A percentile compares a stretch with the other conserved stretches of the same genome.
phyloP scores from a whole-genome alignment of 1,140 invertebrate genomes.

The Thaumetopoea pityocampa region DNA sequence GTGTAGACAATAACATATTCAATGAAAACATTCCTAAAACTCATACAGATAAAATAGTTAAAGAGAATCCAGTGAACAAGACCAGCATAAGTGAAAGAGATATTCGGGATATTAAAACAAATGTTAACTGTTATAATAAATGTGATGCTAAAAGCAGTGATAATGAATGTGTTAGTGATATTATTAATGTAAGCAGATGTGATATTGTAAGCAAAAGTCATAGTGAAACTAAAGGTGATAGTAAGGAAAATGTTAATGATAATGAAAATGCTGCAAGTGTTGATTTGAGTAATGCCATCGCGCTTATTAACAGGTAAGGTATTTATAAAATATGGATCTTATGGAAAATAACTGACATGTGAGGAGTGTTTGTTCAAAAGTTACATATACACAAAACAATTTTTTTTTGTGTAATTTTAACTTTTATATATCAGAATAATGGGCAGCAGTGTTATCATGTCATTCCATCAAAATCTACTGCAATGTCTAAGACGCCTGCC shows the following conservation, averaged over 20 bases:
- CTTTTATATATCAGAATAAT: background rate
- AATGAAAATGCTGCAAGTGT: constrained; percentile 39
- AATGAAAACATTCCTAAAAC: too few relatives aligned
- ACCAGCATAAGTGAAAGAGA: too few relatives aligned
- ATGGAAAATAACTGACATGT: background rate
- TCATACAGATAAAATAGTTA: too few relatives aligned
- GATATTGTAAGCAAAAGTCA: background rate
- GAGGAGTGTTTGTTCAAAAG: background rate
- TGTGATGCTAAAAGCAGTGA: background rate
- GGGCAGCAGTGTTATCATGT: too few relatives aligned
- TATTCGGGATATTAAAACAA: too few relatives aligned
- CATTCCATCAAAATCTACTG: too few relatives aligned
- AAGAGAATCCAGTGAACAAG: too few relatives aligned
- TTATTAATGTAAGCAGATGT: too few relatives aligned
- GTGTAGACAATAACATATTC: too few relatives aligned
- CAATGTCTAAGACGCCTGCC: too few relatives aligned
- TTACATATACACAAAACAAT: too few relatives aligned
- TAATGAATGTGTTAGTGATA: too few relatives aligned
- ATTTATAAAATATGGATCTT: background rate
- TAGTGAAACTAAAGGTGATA: constrained; percentile 3
- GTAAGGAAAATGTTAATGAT: constrained; percentile 17
- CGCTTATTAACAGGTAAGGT: constrained; percentile 61
- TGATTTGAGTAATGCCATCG: constrained; percentile 55
- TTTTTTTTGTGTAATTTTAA: background rate
- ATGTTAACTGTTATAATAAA: constrained; percentile 2